Percentiles rank a stretch among this genome's conserved stretches.
phyloP scores from a whole-genome alignment of 2,888 invertebrate genomes.

The Oligia latruncula region DNA sequence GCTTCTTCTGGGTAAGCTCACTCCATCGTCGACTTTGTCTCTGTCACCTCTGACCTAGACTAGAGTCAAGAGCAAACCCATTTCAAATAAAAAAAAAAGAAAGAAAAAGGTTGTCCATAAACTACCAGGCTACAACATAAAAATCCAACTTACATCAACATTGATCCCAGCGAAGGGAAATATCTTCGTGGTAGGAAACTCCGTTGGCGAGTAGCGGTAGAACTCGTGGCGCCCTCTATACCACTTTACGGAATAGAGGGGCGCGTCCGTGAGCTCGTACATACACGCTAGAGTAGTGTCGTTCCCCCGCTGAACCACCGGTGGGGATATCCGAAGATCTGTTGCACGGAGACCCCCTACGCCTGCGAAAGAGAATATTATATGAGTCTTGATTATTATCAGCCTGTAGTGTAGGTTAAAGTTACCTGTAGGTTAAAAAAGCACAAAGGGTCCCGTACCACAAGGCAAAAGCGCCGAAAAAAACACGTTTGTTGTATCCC shows the following conservation, averaged over 20 bases:
- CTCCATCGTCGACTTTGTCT: too few relatives aligned
- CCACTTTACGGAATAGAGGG: slow-evolving; percentile 93
- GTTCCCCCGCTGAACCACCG: slow-evolving; percentile 91
- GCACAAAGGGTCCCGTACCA: too few relatives aligned
- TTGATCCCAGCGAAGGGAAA: slow-evolving; percentile 92
- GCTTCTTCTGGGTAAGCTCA: too few relatives aligned
- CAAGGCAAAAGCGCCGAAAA: too few relatives aligned
- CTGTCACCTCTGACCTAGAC: too few relatives aligned
- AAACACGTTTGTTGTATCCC: too few relatives aligned
- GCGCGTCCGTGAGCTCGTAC: slow-evolving; percentile 92
- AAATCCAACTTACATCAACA: slow-evolving; percentile 90
- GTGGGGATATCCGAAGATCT: slow-evolving; percentile 90
- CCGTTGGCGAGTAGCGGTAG: slow-evolving; percentile 92
- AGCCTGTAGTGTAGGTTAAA: too few relatives aligned
- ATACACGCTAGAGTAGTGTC: slow-evolving; percentile 91
- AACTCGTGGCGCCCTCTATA: slow-evolving; percentile 92
- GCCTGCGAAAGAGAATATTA: slow-evolving; percentile 69
- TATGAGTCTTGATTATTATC: not conserved
- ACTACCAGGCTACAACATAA: not conserved
- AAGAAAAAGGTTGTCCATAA: not conserved
- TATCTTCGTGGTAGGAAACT: slow-evolving; percentile 91
- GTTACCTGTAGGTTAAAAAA: too few relatives aligned
- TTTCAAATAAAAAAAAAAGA: too few relatives aligned
- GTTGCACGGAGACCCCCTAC: slow-evolving; percentile 89
- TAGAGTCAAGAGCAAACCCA: too few relatives aligned